Percentiles rank a stretch among this genome's conserved stretches.
Evolutionary conservation across 1,140 invertebrate genomes (phyloP).

Genomic region (Berghia stephanieae): DNA sequence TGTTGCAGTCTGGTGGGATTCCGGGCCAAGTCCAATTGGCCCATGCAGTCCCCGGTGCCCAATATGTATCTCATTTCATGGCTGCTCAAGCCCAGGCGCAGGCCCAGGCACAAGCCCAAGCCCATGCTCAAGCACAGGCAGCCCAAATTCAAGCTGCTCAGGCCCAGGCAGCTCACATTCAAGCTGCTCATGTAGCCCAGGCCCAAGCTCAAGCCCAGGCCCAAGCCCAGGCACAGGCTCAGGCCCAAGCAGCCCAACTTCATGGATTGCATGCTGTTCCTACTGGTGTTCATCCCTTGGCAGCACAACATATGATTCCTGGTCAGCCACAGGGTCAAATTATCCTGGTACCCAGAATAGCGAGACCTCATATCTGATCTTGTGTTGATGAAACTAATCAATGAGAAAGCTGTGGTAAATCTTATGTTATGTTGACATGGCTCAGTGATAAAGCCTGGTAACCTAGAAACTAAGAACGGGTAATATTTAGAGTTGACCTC

Average conservation of each 20-base stretch:
- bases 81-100: conserved; percentile 36
- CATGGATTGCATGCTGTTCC: conserved; percentile 33
- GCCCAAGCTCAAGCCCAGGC: conserved; percentile 11
- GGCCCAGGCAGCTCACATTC: background rate
- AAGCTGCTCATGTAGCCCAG: background rate
- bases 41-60: conserved; percentile 10
- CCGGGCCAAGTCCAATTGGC: conserved; percentile 17
- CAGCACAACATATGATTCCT: conserved; percentile 28
- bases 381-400: no score
- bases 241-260: conserved; percentile 18
- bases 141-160: conserved; percentile 26
- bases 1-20: background rate
- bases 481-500: no score
- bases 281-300: conserved; percentile 28
- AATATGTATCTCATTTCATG: conserved; percentile 32
- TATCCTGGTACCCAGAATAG: conserved; percentile 37
- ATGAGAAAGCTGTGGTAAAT: no score
- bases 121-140: conserved; percentile 36
- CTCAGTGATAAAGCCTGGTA: no score
- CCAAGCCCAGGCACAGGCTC: background rate
- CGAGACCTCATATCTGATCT: conserved; percentile 32
- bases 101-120: conserved; percentile 31
- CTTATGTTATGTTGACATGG: no score
- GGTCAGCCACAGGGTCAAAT: conserved; percentile 35
- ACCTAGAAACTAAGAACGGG: no score